phyloP scores from a whole-genome alignment of 2,888 invertebrate genomes.

The Athripsodes cinereus region DNA sequence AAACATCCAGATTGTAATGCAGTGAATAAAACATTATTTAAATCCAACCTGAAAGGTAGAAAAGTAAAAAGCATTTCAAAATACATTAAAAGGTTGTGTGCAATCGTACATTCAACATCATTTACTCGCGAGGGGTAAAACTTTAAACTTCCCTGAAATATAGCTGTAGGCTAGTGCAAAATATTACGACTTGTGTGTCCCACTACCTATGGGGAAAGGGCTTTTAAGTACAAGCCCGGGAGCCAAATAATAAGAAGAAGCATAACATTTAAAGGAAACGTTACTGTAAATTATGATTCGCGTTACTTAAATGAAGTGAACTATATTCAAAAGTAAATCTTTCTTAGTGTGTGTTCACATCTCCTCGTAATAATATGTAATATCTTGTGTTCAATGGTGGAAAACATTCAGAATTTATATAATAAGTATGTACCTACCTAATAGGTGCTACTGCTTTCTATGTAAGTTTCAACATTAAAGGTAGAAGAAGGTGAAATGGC shows the following conservation, averaged over 20 bases:
- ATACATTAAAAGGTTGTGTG: no score
- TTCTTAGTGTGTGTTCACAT: neutral
- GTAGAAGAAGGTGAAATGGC: no score
- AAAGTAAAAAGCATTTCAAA: no score
- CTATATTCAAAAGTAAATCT: neutral
- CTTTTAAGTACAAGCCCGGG: constrained; percentile 1
- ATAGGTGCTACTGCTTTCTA: no score
- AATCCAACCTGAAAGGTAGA: no score
- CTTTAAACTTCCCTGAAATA: constrained; percentile 3
- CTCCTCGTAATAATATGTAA: no score
- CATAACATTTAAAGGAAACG: constrained; percentile 3
- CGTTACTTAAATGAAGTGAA: neutral
- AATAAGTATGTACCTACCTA: neutral
- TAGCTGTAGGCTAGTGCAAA: constrained; percentile 16
- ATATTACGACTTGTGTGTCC: constrained; percentile 20
- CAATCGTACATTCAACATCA: neutral
- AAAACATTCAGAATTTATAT: neutral
- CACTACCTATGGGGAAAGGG: constrained; percentile 11
- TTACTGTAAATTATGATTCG: constrained; percentile 1
- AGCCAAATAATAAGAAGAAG: constrained; percentile 2
- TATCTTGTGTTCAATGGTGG: neutral
- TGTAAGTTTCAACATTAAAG: no score
- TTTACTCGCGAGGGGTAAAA: neutral
- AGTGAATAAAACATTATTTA: no score
- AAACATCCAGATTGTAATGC: no score